Conservation (phyloP, 2,888 invertebrate genomes). For the Halictus quadricinctus region DNA sequence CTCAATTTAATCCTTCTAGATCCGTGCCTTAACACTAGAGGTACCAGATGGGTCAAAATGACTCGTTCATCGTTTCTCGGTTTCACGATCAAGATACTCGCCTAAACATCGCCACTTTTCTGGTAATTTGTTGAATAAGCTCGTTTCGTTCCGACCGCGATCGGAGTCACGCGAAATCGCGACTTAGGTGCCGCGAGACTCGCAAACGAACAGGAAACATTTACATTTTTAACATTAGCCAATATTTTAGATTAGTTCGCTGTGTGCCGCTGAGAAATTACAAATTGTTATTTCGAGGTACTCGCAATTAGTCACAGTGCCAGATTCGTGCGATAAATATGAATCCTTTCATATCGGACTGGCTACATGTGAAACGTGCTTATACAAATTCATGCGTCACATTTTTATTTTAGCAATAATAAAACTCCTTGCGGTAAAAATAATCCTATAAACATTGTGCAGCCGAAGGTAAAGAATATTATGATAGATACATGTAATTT, state of each 20-base stretch:
- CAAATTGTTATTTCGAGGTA: background rate
- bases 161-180: background rate
- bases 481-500: no score
- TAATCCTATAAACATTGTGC: no score
- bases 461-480: no score
- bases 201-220: background rate
- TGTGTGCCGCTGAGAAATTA: background rate
- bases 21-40: conserved; percentile 2
- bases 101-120: background rate
- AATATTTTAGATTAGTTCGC: background rate
- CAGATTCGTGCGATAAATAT: no score
- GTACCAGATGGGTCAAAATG: conserved; percentile 9
- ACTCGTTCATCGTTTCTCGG: background rate
- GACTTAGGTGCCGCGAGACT: background rate
- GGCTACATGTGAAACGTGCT: no score
- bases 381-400: no score
- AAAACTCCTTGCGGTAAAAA: no score
- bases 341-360: no score
- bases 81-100: background rate
- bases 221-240: background rate
- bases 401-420: no score
- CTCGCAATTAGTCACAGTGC: background rate
- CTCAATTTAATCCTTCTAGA: conserved; percentile 17
- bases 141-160: background rate
- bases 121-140: background rate